These are phyloP conservation scores for Encarsia formosa DNA, from an alignment of 2,888 invertebrate species.

Conservation along the genomic window DNA sequence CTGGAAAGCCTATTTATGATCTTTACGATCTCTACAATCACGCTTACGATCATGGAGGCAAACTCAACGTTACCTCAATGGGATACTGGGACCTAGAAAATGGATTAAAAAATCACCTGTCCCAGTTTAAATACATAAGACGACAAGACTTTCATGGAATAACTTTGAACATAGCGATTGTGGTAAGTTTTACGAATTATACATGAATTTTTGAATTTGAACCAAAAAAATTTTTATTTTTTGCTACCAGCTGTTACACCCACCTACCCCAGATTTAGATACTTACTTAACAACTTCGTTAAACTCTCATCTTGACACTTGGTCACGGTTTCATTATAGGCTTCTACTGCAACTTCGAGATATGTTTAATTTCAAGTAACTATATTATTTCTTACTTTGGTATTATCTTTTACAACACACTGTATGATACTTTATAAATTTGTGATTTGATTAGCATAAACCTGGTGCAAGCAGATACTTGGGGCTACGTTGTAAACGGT, in stretches of 20 bases:
- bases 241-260: slow-evolving; percentile 29
- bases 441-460: slow-evolving; percentile 31
- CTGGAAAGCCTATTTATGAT: slow-evolving; percentile 19
- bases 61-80: slow-evolving; percentile 37
- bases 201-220: too few relatives aligned
- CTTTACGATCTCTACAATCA: slow-evolving; percentile 43
- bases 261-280: slow-evolving; percentile 32
- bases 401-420: background rate
- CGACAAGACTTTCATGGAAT: slow-evolving; percentile 36
- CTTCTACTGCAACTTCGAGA: slow-evolving; percentile 59
- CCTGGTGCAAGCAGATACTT: slow-evolving; percentile 32
- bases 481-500: slow-evolving; percentile 40
- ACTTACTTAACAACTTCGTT: slow-evolving; percentile 54
- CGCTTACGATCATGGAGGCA: slow-evolving; percentile 38
- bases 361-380: slow-evolving; percentile 65
- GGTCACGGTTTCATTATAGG: slow-evolving; percentile 63
- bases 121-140: slow-evolving; percentile 40
- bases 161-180: slow-evolving; percentile 35
- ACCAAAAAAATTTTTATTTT: too few relatives aligned
- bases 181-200: too few relatives aligned
- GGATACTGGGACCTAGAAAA: slow-evolving; percentile 34
- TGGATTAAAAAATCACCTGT: slow-evolving; percentile 33
- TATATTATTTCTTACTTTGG: slow-evolving; percentile 1
- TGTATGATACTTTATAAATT: background rate
- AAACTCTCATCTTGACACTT: slow-evolving; percentile 58